Evolutionary conservation across 2,888 invertebrate genomes (phyloP).

Genomic region (Odontomyia ornata): DNA sequence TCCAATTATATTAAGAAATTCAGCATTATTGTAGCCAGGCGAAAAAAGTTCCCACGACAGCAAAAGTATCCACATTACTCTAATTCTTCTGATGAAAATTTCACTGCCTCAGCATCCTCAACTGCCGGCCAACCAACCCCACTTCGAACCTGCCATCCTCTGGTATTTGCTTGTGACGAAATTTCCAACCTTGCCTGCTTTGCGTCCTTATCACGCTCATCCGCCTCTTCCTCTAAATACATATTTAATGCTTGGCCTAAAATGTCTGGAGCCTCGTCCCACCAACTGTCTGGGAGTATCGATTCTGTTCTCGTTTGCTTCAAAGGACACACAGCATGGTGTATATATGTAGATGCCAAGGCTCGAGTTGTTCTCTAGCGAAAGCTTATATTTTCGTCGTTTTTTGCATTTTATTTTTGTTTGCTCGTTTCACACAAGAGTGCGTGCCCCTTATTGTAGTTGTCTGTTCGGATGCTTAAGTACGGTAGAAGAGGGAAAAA

Average conservation of each 20-base stretch:
- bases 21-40: neutral
- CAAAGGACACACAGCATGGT: slow-evolving; percentile 14
- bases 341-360: too few species aligned
- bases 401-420: neutral
- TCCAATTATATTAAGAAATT: slow-evolving; percentile 25
- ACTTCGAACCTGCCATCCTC: too few species aligned
- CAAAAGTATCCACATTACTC: slow-evolving; percentile 3
- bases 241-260: slow-evolving; percentile 38
- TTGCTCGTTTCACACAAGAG: slow-evolving; percentile 4
- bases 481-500: neutral
- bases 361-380: neutral
- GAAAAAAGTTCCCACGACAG: slow-evolving; percentile 11
- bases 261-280: slow-evolving; percentile 42
- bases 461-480: neutral
- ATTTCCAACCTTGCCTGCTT: too few species aligned
- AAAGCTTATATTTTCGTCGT: neutral
- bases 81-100: slow-evolving; percentile 12
- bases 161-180: too few species aligned
- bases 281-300: slow-evolving; percentile 44
- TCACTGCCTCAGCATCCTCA: neutral
- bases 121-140: neutral
- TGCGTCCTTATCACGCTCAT: too few species aligned
- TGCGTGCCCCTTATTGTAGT: slow-evolving; percentile 1
- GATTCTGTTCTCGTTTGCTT: slow-evolving; percentile 37
- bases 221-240: neutral